Conservation (phyloP, 2,113 vertebrate genomes). For the Myotis yumanensis region DNA sequence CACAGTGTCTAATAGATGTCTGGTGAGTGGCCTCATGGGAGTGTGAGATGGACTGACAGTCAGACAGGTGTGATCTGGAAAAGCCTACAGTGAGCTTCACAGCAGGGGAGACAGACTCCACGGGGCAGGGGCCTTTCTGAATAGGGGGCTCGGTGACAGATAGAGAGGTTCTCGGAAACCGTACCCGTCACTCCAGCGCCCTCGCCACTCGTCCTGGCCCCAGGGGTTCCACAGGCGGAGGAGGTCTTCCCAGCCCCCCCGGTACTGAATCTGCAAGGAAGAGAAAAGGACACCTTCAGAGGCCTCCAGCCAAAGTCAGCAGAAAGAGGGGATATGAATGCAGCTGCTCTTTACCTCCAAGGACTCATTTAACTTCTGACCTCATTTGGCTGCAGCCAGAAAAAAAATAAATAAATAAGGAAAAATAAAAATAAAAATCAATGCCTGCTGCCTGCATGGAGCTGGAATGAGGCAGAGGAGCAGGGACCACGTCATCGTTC, state of each 20-base stretch:
- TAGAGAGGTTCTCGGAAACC: not conserved
- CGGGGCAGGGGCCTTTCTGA: not conserved
- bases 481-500: conserved; percentile 41
- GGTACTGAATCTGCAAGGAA: conserved; percentile 78
- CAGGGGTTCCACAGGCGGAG: conserved; percentile 87
- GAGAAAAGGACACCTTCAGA: conserved; percentile 36
- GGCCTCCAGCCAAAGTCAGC: conserved; percentile 46
- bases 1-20: not conserved
- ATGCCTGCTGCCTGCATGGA: not conserved
- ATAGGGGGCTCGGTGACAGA: rapidly evolving
- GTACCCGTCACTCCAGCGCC: conserved; percentile 84
- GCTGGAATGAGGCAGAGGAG: not conserved
- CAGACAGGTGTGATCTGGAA: not conserved
- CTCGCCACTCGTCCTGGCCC: conserved; percentile 82
- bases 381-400: conserved; percentile 65
- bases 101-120: not conserved
- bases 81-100: not conserved
- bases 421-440: conserved; percentile 58
- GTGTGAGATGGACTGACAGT: rapidly evolving
- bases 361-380: conserved; percentile 73
- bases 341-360: conserved; percentile 45
- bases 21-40: not conserved
- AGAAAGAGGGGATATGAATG: conserved; percentile 47
- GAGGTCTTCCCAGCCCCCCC: conserved; percentile 74
- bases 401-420: not conserved